These are phyloP conservation scores for Antidorcas marsupialis DNA, from an alignment of 2,113 vertebrate species.

Conservation along the genomic window DNA sequence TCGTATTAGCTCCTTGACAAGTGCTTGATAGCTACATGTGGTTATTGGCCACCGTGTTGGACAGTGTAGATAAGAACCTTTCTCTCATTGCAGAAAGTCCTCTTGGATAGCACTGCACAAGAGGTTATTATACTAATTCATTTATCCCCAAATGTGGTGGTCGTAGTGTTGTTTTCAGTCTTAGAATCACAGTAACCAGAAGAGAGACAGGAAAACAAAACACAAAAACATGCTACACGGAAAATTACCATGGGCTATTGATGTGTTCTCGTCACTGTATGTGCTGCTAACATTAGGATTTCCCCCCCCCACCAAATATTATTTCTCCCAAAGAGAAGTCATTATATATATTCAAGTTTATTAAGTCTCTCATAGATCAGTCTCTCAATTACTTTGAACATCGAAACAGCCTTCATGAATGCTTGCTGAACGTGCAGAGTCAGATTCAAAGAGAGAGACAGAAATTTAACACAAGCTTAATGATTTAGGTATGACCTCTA, in stretches of 20 bases:
- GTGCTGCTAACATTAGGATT: background rate
- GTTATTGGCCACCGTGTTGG: background rate
- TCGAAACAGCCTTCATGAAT: background rate
- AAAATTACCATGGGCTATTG: background rate
- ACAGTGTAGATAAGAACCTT: background rate
- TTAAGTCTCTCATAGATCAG: background rate
- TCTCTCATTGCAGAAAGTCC: background rate
- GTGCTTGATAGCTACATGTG: background rate
- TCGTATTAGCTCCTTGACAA: too few relatives aligned
- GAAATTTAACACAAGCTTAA: background rate
- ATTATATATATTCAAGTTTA: background rate
- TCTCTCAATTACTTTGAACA: conserved; percentile 6
- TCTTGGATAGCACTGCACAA: background rate
- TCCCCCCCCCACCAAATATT: background rate
- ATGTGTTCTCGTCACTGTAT: background rate
- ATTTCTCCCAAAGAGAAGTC: background rate
- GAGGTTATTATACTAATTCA: background rate
- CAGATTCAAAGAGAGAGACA: background rate
- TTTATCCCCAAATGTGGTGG: background rate
- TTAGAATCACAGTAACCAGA: background rate
- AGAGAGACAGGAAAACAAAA: background rate
- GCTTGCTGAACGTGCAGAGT: background rate
- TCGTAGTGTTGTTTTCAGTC: background rate
- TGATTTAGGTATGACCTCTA: background rate
- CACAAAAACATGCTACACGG: background rate